Percentiles rank a stretch among this genome's conserved stretches.
Evolutionary conservation across 23 tunicate species (phyloP).

Genomic region (Styela plicata): DNA sequence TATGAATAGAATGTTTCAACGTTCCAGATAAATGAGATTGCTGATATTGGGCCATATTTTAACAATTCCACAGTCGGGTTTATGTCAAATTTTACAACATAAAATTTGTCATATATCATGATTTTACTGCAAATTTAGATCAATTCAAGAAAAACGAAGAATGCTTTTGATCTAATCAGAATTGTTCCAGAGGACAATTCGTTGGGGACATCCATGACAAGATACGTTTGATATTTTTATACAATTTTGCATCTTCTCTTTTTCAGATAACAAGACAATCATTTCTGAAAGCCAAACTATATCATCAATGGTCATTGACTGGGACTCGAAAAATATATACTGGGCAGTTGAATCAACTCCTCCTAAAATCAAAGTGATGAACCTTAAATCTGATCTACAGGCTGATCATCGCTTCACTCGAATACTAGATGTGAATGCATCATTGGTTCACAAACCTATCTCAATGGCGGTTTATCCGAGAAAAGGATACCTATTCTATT

Average conservation of each 20-base stretch:
- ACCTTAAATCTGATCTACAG: background rate
- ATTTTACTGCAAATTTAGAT: too few relatives aligned
- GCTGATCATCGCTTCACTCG: conserved; percentile 5
- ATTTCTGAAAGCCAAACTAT: conserved; percentile 5
- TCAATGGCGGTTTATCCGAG: conserved; percentile 14
- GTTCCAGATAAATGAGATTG: too few relatives aligned
- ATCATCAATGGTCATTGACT: conserved; percentile 31
- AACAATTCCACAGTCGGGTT: too few relatives aligned
- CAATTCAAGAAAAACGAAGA: too few relatives aligned
- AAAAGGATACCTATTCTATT: conserved; percentile 24
- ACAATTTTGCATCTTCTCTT: background rate
- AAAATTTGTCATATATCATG: too few relatives aligned
- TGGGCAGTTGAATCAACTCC: conserved; percentile 23
- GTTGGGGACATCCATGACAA: too few relatives aligned
- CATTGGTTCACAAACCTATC: background rate
- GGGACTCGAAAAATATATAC: conserved; percentile 52
- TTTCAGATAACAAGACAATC: conserved; percentile 16
- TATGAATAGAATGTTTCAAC: too few relatives aligned
- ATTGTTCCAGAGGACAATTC: too few relatives aligned
- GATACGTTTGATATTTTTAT: too few relatives aligned
- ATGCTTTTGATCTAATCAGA: too few relatives aligned
- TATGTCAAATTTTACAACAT: too few relatives aligned
- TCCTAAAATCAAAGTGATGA: conserved; percentile 32
- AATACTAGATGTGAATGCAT: background rate
- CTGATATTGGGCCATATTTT: too few relatives aligned